Conservation (phyloP, 2,113 vertebrate genomes). For the Mystacornis crossleyi region DNA sequence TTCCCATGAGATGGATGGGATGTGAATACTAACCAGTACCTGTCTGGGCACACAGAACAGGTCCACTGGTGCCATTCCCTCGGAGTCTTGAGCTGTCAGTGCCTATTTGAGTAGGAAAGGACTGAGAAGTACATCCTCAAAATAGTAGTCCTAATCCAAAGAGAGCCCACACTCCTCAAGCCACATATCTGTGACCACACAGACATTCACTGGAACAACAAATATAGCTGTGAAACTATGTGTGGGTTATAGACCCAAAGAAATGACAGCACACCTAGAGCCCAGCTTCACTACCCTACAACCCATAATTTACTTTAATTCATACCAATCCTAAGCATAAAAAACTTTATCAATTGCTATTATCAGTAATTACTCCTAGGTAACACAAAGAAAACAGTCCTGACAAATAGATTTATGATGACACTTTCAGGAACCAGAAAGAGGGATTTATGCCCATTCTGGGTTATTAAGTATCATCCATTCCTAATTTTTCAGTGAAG, state of each 20-base stretch:
- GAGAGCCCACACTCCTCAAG: neutral
- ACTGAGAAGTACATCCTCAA: neutral
- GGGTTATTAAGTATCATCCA: neutral
- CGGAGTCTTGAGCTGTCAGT: neutral
- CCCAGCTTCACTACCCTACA: neutral
- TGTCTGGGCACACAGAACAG: neutral
- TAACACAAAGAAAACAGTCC: slow-evolving; percentile 20
- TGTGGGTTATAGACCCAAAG: neutral
- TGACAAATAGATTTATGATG: neutral
- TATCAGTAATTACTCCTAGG: neutral
- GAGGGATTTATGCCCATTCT: neutral
- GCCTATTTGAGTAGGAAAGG: neutral
- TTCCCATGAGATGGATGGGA: neutral
- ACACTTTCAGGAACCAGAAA: neutral
- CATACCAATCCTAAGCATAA: neutral
- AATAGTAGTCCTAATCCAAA: neutral
- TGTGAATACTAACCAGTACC: neutral
- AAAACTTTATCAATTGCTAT: neutral
- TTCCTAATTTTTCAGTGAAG: slow-evolving; percentile 13
- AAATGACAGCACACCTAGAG: neutral
- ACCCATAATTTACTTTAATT: neutral
- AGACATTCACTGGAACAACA: neutral
- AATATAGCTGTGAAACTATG: neutral
- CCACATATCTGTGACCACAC: neutral
- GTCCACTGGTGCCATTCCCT: neutral